phyloP scores from a whole-genome alignment of 2,797 vertebrate genomes.

The Darevskia nairensis region DNA sequence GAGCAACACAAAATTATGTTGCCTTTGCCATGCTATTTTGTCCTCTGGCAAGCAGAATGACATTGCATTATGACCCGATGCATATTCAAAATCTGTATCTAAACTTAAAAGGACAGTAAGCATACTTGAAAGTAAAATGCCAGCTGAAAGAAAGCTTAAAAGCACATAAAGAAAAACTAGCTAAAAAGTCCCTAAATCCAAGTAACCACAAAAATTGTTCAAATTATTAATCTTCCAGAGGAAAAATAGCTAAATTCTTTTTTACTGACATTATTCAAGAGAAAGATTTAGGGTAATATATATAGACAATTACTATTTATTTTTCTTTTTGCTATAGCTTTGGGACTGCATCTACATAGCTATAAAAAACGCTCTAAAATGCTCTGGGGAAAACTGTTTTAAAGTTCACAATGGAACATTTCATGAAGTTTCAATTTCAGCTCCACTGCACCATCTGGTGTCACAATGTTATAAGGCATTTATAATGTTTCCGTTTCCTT shows the following conservation, averaged over 20 bases:
- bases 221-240: background rate
- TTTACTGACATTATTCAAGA: background rate
- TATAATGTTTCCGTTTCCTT: too few species aligned
- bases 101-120: conserved; percentile 31
- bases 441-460: too few species aligned
- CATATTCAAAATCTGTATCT: conserved; percentile 51
- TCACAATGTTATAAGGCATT: too few species aligned
- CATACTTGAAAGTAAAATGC: background rate
- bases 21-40: accelerated
- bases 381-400: too few species aligned
- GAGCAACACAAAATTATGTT: conserved; percentile 9
- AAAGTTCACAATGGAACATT: too few species aligned
- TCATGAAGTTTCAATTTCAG: too few species aligned
- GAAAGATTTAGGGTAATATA: background rate
- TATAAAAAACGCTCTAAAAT: background rate
- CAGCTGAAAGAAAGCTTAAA: background rate
- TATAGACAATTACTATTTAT: background rate
- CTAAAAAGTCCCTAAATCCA: background rate
- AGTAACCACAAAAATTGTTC: too few species aligned
- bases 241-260: background rate
- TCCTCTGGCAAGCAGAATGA: conserved; percentile 14
- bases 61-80: conserved; percentile 20
- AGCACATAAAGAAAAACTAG: background rate
- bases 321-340: background rate
- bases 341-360: background rate